Base-by-base conservation (phyloP, 2,797 vertebrate genomes). In the Cyclopterus lumpus region DNA sequence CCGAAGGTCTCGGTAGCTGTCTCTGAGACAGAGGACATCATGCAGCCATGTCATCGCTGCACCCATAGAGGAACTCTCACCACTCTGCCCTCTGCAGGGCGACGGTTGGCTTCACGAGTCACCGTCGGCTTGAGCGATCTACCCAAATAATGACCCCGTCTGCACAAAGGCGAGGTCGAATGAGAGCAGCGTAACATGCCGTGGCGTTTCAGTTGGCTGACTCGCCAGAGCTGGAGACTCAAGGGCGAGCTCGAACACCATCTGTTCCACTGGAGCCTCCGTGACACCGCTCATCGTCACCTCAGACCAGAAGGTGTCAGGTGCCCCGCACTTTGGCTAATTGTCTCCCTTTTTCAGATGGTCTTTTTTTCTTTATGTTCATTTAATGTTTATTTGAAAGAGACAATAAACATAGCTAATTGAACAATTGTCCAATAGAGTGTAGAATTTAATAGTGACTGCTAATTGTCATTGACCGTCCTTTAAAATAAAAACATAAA, bases 221-320 rank as follows among this genome's bases (percentile, higher is more conserved):
- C 69, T 90, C 82, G 42, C 83, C 78, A 60, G 71, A 71, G 59
- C 77, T 60, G 38, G 48, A 71, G 86, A 81, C 80, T 91, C 83
- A 91, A 93, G 90, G 86, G 86, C 86, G 67, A 73, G 75, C 75
- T 55, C 80, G 73, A 84, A 49, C 69, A 86, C 91, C 93, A 93
- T 93, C 92, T 95, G 93, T 82, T 90, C 67, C 38, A 60, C 82
- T 68, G 32, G 51, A 77, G 76, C 80, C 77, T 68, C 64, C 59
- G 15, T 80, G 79, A 77, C 84, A 73, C 60, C 24, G 60, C 49
- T 67, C 44, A 3, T 62, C 71, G 59, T 73, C 55, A 80, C 80
- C 81, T 83, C 88, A 82, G 86, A 87, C 86, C 83, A 77, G 83
- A 90, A 91, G 85, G 66, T 67, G 46, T 77, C 86, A 92, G 77